These are phyloP conservation scores for Toxotes lorentzi DNA, from an alignment of 2,797 vertebrate species.

Conservation along the genomic window DNA sequence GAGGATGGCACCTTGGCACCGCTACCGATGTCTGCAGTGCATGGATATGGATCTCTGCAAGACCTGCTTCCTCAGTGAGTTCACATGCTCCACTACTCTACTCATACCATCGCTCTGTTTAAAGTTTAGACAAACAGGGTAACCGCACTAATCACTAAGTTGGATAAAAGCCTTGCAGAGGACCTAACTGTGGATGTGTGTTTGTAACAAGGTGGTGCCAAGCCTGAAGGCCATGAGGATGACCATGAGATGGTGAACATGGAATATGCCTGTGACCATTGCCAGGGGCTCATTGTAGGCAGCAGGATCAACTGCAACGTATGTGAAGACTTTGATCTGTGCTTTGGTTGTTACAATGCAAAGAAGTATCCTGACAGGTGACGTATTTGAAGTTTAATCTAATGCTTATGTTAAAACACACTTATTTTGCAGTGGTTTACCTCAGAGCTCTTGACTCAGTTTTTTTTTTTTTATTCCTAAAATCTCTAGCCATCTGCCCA, in stretches of 20 bases:
- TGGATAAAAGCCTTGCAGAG: neutral
- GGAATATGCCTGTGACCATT: slow-evolving; percentile 97
- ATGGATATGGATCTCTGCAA: slow-evolving; percentile 99
- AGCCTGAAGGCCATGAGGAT: slow-evolving; percentile 97
- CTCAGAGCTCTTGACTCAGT: neutral
- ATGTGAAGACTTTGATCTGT: slow-evolving; percentile 98
- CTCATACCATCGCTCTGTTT: neutral
- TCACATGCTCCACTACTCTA: neutral
- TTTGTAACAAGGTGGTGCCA: slow-evolving; percentile 90
- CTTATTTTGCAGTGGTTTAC: neutral
- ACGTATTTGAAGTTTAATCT: neutral
- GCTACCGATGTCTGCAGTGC: slow-evolving; percentile 96
- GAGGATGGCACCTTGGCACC: slow-evolving; percentile 95
- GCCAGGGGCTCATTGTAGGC: slow-evolving; percentile 96
- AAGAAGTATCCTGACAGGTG: slow-evolving; percentile 98
- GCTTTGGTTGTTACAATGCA: slow-evolving; percentile 96
- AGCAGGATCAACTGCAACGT: slow-evolving; percentile 97
- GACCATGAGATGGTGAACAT: slow-evolving; percentile 99
- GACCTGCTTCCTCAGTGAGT: slow-evolving; percentile 96
- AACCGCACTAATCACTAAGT: accelerated
- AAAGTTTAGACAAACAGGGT: neutral
- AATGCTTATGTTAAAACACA: neutral
- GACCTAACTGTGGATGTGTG: neutral
- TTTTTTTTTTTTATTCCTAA: neutral
- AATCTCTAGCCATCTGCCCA: slow-evolving; percentile 91